These are phyloP conservation scores for Arbacia lixula DNA, from an alignment of 53 echinoderm and acorn worm genomes.

Conservation along the genomic window DNA sequence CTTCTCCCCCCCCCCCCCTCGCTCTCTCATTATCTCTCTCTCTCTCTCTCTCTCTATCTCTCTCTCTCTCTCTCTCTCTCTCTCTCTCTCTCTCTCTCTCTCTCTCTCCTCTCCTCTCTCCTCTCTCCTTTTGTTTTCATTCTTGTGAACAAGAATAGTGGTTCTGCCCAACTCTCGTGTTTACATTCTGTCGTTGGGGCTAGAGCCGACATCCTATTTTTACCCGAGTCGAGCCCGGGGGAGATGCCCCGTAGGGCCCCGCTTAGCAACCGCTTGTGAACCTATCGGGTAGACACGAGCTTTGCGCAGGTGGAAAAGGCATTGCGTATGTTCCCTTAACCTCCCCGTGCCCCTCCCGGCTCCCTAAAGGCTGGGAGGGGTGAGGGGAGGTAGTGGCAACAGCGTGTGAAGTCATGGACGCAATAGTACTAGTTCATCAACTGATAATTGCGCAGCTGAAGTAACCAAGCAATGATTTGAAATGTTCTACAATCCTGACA, in stretches of 20 bases:
- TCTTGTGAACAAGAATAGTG: conserved; percentile 4
- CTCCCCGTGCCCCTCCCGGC: too few species aligned
- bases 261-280: conserved; percentile 1
- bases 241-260: conserved; percentile 24
- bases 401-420: too few species aligned
- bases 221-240: conserved; percentile 31
- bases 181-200: conserved; percentile 28
- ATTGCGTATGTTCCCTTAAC: too few species aligned
- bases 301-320: neutral
- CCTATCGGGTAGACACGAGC: neutral
- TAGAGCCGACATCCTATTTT: conserved; percentile 43
- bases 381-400: too few species aligned
- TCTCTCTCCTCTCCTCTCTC: neutral
- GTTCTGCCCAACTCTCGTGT: conserved; percentile 2
- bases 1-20: too few species aligned
- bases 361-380: too few species aligned
- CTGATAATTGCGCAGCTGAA: too few species aligned
- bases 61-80: neutral
- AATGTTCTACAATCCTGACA: too few species aligned
- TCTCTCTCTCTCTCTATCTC: neutral
- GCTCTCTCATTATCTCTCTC: too few species aligned
- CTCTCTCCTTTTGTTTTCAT: neutral
- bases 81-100: neutral
- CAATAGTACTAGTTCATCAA: too few species aligned
- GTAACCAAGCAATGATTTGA: too few species aligned